These are phyloP conservation scores for Pleuronectes platessa DNA, from an alignment of 2,113 vertebrate species.

Conservation along the genomic window DNA sequence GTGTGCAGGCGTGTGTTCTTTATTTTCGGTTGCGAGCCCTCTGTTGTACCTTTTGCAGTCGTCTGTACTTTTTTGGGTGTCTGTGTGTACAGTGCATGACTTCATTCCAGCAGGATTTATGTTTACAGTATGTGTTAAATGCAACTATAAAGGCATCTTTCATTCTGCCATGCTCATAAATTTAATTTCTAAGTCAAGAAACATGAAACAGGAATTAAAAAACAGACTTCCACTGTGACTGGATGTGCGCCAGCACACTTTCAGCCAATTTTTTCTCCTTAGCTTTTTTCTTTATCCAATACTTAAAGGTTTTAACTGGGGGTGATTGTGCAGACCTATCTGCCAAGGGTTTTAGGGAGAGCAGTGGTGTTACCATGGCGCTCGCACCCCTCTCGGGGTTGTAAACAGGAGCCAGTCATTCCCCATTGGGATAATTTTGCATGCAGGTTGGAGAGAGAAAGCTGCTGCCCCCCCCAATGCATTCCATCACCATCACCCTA, in stretches of 20 bases:
- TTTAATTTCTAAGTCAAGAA: constrained; percentile 80
- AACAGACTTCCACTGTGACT: constrained; percentile 69
- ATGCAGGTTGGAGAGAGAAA: constrained; percentile 74
- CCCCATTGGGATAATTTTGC: constrained; percentile 79
- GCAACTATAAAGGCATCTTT: constrained; percentile 67
- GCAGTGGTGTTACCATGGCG: constrained; percentile 74
- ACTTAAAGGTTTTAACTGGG: constrained; percentile 68
- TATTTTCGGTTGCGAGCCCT: constrained; percentile 33
- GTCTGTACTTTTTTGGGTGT: constrained; percentile 44
- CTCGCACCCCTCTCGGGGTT: constrained; percentile 58
- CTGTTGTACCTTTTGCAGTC: constrained; percentile 44
- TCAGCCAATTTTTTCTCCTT: constrained; percentile 64
- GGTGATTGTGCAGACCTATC: constrained; percentile 67
- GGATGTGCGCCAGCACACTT: constrained; percentile 70
- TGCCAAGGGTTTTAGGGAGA: constrained; percentile 69
- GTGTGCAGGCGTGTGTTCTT: constrained; percentile 40
- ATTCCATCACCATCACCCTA: constrained; percentile 80
- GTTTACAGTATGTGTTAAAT: constrained; percentile 55
- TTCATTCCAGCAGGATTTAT: constrained; percentile 58
- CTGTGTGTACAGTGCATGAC: constrained; percentile 27
- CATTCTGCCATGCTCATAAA: constrained; percentile 77
- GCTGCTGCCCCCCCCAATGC: constrained; percentile 74
- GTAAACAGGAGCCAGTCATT: constrained; percentile 75
- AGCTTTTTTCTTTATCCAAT: constrained; percentile 67
- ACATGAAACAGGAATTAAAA: constrained; percentile 78